Conservation (phyloP, 2,113 vertebrate species). For the human region GRCh38 chr5:4899501-4900000, state of each 20-base stretch:
- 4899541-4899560: accelerated
- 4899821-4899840: accelerated
- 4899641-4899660: accelerated
- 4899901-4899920: neutral
- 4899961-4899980: neutral
- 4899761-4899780: accelerated
- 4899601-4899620: accelerated
- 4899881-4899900: too few relatives aligned
- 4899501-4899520: accelerated
- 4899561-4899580: accelerated
- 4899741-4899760: neutral
- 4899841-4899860: neutral
- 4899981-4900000: neutral
- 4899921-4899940: neutral
- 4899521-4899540: too few relatives aligned
- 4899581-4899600: neutral
- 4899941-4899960: accelerated
- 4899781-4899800: accelerated
- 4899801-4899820: neutral
- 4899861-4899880: neutral
- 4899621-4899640: accelerated
- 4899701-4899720: accelerated
- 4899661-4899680: neutral
- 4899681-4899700: neutral
- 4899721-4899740: too few relatives aligned